phyloP scores from a whole-genome alignment of 2,888 invertebrate genomes.

The Monochamus alternatus region DNA sequence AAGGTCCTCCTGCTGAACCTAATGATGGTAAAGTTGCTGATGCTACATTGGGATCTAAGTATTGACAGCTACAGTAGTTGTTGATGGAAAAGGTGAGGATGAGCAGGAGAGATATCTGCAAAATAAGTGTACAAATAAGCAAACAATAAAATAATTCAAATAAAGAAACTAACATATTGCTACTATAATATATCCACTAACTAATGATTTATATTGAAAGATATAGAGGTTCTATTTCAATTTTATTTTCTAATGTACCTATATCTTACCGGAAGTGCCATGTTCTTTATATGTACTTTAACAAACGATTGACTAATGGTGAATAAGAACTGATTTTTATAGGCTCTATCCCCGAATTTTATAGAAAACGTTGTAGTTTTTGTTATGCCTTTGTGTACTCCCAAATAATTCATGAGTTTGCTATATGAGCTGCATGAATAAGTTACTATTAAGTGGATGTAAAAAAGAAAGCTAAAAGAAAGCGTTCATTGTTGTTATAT shows the following conservation, averaged over 20 bases:
- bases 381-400: neutral
- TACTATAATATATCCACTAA: too few species aligned
- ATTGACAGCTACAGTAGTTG: neutral
- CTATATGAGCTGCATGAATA: conserved; percentile 6
- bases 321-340: neutral
- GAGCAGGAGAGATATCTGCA: neutral
- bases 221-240: too few species aligned
- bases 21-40: neutral
- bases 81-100: neutral
- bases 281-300: neutral
- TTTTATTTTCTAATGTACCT: too few species aligned
- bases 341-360: conserved; percentile 8
- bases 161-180: too few species aligned
- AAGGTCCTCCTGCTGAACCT: neutral
- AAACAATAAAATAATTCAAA: neutral
- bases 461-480: neutral
- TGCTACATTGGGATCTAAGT: neutral
- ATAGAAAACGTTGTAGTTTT: neutral
- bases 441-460: neutral
- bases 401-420: conserved; percentile 17
- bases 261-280: conserved; percentile 3
- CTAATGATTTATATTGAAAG: too few species aligned
- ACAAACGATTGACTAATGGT: neutral
- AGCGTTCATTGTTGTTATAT: neutral
- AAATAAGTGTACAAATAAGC: neutral